phyloP scores from a whole-genome alignment of 2,797 vertebrate genomes.

The Enteromius radiatus region DNA sequence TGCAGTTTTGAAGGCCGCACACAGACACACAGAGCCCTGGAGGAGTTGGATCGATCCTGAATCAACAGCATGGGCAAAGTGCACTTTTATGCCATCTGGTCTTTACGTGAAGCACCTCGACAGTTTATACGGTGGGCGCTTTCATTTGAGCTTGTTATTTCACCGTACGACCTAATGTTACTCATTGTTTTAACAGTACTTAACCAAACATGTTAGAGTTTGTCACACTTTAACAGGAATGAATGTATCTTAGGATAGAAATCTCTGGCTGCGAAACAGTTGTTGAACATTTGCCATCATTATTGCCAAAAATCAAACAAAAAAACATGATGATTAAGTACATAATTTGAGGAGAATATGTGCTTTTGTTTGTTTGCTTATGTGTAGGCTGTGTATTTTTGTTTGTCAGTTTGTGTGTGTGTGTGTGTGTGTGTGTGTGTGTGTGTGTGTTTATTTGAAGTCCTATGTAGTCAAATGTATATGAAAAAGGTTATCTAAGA shows the following conservation, averaged over 20 bases:
- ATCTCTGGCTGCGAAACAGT: neutral
- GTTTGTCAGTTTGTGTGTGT: too few relatives aligned
- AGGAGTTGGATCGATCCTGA: neutral
- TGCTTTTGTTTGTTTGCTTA: neutral
- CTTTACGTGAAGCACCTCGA: slow-evolving; percentile 79
- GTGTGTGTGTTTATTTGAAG: neutral
- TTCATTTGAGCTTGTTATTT: neutral
- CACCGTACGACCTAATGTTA: neutral
- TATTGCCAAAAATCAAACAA: too few relatives aligned
- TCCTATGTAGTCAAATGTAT: neutral
- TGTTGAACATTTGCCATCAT: neutral
- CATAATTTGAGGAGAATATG: neutral
- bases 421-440: too few relatives aligned
- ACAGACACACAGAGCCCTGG: neutral
- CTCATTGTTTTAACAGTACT: neutral
- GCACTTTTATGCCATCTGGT: slow-evolving; percentile 83
- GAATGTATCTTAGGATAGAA: neutral
- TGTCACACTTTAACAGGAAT: neutral
- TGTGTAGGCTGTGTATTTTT: too few relatives aligned
- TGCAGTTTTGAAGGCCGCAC: neutral
- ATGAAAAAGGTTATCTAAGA: neutral
- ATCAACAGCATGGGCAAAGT: slow-evolving; percentile 67
- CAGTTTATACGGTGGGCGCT: slow-evolving; percentile 79
- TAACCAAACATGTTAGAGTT: neutral
- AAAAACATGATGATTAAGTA: neutral